Evolutionary conservation across 2,113 vertebrate genomes (phyloP).

Genomic region (Crypturellus undulatus): DNA sequence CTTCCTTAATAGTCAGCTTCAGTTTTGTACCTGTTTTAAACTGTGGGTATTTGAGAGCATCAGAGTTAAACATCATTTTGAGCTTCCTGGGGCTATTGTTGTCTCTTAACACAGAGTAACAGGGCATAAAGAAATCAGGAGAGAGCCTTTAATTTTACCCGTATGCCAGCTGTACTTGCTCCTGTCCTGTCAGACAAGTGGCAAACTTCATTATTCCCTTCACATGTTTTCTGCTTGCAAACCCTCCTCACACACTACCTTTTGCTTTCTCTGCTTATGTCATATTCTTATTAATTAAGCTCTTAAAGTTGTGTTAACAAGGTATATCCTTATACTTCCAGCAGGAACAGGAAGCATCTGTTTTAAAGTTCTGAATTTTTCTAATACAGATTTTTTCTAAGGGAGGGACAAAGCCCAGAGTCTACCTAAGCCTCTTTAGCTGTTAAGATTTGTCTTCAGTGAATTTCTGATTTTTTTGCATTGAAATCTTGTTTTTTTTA

Average conservation of each 20-base stretch:
- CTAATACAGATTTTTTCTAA: not conserved
- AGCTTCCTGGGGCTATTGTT: not conserved
- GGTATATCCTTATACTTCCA: not conserved
- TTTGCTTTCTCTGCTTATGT: not conserved
- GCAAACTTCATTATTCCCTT: not conserved
- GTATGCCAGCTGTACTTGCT: not conserved
- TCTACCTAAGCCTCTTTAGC: not conserved
- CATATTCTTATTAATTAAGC: not conserved
- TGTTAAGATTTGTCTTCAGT: not conserved
- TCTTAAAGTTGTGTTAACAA: not conserved
- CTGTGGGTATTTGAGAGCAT: not conserved
- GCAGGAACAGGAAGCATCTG: not conserved
- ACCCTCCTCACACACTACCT: not conserved
- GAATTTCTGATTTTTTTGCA: not conserved
- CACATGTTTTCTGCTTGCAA: not conserved
- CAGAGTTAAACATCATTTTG: not conserved
- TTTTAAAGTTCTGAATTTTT: not conserved
- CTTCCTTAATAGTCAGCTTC: not conserved
- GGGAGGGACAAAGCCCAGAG: not conserved
- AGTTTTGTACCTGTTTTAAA: not conserved
- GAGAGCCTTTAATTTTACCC: not conserved
- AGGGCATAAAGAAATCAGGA: not conserved
- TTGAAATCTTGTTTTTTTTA: not conserved
- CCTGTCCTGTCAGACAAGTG: not conserved
- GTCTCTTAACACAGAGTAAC: not conserved